These are phyloP conservation scores for Ceuthmochares aereus DNA, from an alignment of 2,113 vertebrate genomes.

Conservation along the genomic window DNA sequence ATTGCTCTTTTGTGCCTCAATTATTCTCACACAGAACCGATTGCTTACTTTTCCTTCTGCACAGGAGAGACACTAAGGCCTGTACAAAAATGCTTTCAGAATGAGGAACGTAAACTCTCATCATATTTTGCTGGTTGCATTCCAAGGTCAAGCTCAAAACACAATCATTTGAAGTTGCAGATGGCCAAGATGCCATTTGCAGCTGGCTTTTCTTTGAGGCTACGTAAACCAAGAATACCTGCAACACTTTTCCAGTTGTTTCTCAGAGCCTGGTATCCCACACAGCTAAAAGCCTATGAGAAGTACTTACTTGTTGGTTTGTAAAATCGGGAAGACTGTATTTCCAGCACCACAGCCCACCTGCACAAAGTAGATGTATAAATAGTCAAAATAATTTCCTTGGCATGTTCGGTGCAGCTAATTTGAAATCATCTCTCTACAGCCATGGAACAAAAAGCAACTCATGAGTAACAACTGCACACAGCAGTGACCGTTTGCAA, in stretches of 20 bases:
- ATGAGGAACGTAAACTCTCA: neutral
- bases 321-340: conserved; percentile 96
- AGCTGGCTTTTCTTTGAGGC: neutral
- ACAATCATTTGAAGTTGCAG: neutral
- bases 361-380: conserved; percentile 68
- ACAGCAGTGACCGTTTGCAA: neutral
- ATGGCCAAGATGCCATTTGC: neutral
- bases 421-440: neutral
- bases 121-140: neutral
- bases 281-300: neutral
- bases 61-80: neutral
- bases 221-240: neutral
- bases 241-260: neutral
- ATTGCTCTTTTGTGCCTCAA: neutral
- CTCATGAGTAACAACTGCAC: neutral
- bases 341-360: conserved; percentile 98
- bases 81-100: neutral
- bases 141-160: neutral
- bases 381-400: neutral
- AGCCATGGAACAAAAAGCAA: neutral
- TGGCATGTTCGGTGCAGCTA: neutral
- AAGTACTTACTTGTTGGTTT: conserved; percentile 94
- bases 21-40: neutral
- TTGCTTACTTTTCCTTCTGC: neutral
- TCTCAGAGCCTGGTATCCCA: neutral